Evolutionary conservation across 2,797 vertebrate species (phyloP).

Genomic region (Epinephelus malabaricus): DNA sequence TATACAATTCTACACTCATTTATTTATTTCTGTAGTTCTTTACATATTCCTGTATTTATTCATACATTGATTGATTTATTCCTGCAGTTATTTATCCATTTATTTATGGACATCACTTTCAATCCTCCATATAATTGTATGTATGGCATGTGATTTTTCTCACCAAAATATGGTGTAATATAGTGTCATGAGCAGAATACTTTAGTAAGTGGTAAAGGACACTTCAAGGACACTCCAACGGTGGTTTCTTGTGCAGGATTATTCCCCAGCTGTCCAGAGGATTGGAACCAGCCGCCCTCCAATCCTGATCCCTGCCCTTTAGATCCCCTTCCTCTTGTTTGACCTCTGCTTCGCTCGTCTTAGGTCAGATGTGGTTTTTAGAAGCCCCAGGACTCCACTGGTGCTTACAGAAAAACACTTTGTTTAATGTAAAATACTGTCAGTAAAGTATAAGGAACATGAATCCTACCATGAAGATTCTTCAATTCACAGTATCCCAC

Average conservation of each 20-base stretch:
- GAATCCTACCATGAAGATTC: conserved; percentile 41
- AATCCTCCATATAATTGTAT: neutral
- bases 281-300: conserved; percentile 28
- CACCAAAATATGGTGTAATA: neutral
- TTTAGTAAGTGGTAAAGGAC: neutral
- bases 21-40: no score
- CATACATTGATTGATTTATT: no score
- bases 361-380: conserved; percentile 20
- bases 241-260: conserved; percentile 34
- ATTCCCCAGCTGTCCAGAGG: conserved; percentile 31
- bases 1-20: no score
- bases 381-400: neutral
- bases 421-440: neutral
- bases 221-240: conserved; percentile 19
- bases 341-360: conserved; percentile 11
- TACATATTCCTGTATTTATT: no score
- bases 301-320: conserved; percentile 30
- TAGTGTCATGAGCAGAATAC: neutral
- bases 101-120: neutral
- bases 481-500: conserved; percentile 20
- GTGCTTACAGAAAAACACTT: neutral
- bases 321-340: conserved; percentile 42
- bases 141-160: neutral
- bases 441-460: conserved; percentile 7
- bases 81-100: no score